These are phyloP conservation scores for Cyphomyrus discorhynchus DNA, from an alignment of 2,113 vertebrate genomes.

Conservation along the genomic window DNA sequence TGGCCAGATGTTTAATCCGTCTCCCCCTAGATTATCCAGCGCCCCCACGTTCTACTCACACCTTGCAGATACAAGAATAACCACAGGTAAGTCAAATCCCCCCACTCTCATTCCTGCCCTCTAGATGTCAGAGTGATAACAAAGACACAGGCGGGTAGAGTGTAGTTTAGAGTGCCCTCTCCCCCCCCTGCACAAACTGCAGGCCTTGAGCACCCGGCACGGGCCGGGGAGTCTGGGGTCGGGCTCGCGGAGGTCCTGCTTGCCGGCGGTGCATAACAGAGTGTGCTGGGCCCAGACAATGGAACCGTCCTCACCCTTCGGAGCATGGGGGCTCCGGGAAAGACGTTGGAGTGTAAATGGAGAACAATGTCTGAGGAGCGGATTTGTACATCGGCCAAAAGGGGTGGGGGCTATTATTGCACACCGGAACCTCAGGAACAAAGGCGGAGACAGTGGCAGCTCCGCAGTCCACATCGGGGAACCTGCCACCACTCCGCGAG, in stretches of 20 bases:
- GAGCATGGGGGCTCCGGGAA: slow-evolving; percentile 37
- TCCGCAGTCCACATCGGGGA: slow-evolving; percentile 37
- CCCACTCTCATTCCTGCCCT: neutral
- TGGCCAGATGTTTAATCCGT: slow-evolving; percentile 3
- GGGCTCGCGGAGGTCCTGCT: neutral
- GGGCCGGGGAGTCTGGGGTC: neutral
- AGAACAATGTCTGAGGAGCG: slow-evolving; percentile 48
- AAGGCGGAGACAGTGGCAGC: slow-evolving; percentile 28
- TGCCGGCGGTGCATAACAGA: neutral
- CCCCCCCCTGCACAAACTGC: neutral
- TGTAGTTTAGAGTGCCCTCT: slow-evolving; percentile 27
- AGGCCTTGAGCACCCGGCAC: neutral
- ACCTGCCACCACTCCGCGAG: neutral
- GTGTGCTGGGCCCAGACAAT: neutral
- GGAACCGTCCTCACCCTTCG: slow-evolving; percentile 17
- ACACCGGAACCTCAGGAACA: slow-evolving; percentile 33
- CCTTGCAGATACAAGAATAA: slow-evolving; percentile 19
- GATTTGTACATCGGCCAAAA: slow-evolving; percentile 40
- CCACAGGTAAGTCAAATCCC: slow-evolving; percentile 16
- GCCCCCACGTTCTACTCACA: neutral
- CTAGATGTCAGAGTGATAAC: slow-evolving; percentile 29
- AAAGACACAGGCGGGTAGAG: slow-evolving; percentile 35
- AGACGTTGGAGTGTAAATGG: slow-evolving; percentile 41
- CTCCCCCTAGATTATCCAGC: slow-evolving; percentile 1
- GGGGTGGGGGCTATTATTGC: slow-evolving; percentile 35